Evolutionary conservation across 2,797 vertebrate genomes (phyloP), one percentile per base, ranked within the genome.

Genomic region (Hephaestus fuliginosus): DNA sequence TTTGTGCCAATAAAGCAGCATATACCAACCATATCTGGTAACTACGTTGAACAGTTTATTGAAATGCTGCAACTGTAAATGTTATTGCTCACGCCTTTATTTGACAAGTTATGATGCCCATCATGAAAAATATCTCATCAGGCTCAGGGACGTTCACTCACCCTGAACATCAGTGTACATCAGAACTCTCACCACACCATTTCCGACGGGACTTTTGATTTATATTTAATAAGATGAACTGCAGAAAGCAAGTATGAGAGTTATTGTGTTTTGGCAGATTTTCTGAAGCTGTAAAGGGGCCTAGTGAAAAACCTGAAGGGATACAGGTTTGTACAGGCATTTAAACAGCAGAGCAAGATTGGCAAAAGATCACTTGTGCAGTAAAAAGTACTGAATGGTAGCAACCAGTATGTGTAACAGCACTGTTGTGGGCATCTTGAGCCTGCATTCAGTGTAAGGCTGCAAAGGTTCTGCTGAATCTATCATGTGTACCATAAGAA

Each of bases 201-300:
- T 78, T 77, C 81, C 86, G 49, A 4, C 49, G 72, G 73, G 73
- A 78, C 65, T 52, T 84, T 74, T 83, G 69, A 67, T 74, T 81
- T 79, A 20, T 86, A 77, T 90, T 85, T 85, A 88, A 88, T 87
- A 78, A 83, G 83, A 87, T 85, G 72, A 85, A 80, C 76, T 74
- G 73, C 67, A 71, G 61, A 67, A 79, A 69, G 68, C 74, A 51
- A 79, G 65, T 81, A 55, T 74, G 64, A 56, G 76, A 68, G 77
- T 78, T 81, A 84, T 78, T 82, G 69, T 81, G 58, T 82, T 75
- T 58, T 91, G 84, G 82, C 89, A 87, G 82, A 75, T 66, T 52
- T 83, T 87, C 86, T 83, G 14, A 74, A 71, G 82, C 80, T 75
- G 76, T 89, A 80, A 91, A 88, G 80, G 46, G 85, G 64, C 73